These are phyloP conservation scores for Enteromius argenteus DNA, from an alignment of 2,797 vertebrate species.

Conservation along the genomic window DNA sequence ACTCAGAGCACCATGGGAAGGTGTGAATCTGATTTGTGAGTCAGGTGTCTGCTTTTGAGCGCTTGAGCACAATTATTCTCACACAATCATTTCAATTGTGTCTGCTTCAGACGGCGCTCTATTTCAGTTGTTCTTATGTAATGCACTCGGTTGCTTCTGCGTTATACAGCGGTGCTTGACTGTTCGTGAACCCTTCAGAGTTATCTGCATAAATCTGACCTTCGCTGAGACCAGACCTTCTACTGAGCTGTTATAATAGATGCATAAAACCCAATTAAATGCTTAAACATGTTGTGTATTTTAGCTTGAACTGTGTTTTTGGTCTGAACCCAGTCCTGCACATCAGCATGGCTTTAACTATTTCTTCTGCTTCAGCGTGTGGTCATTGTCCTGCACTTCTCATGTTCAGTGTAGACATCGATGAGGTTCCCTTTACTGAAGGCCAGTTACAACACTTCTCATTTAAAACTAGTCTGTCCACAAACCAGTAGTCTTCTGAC, in stretches of 20 bases:
- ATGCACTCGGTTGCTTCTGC: conserved; percentile 11
- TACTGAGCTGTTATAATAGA: background rate
- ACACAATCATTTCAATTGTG: background rate
- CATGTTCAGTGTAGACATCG: background rate
- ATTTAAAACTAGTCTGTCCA: background rate
- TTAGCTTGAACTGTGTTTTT: background rate
- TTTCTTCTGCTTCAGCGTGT: background rate
- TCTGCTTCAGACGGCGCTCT: background rate
- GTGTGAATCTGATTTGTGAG: conserved; percentile 5
- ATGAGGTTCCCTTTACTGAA: background rate
- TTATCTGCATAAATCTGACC: background rate
- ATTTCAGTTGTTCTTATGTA: conserved; percentile 31
- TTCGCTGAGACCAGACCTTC: background rate
- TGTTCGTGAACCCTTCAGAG: background rate
- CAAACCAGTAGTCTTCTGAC: background rate
- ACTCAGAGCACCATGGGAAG: background rate
- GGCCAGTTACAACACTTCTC: background rate
- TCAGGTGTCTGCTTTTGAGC: conserved; percentile 19
- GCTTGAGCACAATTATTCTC: conserved; percentile 13
- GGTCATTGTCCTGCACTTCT: background rate
- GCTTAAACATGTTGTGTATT: background rate
- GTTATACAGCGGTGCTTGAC: background rate
- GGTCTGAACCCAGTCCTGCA: background rate
- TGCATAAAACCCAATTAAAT: background rate
- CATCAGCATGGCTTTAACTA: background rate